A percentile compares a stretch with the other conserved stretches of the same genome.
phyloP scores from a whole-genome alignment of 2,113 vertebrate genomes.

The Alexandromys fortis region DNA sequence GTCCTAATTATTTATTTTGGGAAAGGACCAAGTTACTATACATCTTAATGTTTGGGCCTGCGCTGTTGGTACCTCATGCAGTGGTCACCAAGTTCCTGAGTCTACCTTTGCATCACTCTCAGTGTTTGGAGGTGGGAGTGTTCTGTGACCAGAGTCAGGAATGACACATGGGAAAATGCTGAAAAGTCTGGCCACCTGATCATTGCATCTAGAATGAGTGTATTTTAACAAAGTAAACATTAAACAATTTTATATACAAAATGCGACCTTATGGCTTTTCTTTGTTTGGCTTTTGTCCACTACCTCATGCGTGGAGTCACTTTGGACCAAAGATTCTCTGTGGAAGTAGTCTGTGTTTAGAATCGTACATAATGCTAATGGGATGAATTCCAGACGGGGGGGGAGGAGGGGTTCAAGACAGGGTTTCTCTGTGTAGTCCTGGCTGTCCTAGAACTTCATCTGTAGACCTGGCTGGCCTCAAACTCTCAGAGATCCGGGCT shows the following conservation, averaged over 20 bases:
- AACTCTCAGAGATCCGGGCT: not conserved
- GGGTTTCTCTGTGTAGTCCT: not conserved
- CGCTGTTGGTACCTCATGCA: slow-evolving; percentile 62
- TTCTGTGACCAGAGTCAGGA: slow-evolving; percentile 64
- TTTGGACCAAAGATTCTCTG: not conserved
- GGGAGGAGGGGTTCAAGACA: not conserved
- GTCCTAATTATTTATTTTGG: slow-evolving; percentile 69
- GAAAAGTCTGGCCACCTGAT: slow-evolving; percentile 65
- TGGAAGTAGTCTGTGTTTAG: not conserved
- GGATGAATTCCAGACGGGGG: not conserved
- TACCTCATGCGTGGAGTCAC: not conserved
- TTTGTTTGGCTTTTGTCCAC: slow-evolving; percentile 28
- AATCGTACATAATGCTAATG: not conserved
- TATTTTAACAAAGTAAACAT: slow-evolving; percentile 74
- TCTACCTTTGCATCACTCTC: slow-evolving; percentile 53
- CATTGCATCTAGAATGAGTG: slow-evolving; percentile 63
- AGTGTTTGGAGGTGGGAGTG: slow-evolving; percentile 53
- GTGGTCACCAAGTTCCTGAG: slow-evolving; percentile 55
- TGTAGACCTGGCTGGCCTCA: not conserved
- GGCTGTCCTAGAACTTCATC: not conserved
- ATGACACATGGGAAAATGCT: slow-evolving; percentile 47
- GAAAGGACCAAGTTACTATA: slow-evolving; percentile 47
- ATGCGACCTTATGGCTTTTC: slow-evolving; percentile 23
- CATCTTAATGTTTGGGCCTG: slow-evolving; percentile 64
- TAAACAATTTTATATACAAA: slow-evolving; percentile 74